Percentiles rank a stretch among this genome's conserved stretches.
phyloP scores from a whole-genome alignment of 1,140 invertebrate species.

The Chionoecetes opilio region DNA sequence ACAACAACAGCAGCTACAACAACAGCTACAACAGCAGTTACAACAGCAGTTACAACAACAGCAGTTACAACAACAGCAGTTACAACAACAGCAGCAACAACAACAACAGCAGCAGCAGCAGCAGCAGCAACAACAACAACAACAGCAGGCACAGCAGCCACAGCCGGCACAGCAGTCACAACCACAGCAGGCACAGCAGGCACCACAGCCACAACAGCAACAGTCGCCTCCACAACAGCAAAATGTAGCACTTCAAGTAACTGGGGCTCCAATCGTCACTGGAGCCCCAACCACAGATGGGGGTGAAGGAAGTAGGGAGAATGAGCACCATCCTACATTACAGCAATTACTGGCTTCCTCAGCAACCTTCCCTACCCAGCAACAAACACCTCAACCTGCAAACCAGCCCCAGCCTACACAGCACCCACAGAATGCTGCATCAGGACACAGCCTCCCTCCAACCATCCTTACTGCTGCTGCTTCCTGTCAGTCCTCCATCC shows the following conservation, averaged over 20 bases:
- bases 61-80: slow-evolving; percentile 46
- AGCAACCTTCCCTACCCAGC: slow-evolving; percentile 67
- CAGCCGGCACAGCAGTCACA: slow-evolving; percentile 33
- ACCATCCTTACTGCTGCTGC: slow-evolving; percentile 64
- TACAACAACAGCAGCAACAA: slow-evolving; percentile 46
- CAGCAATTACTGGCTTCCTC: slow-evolving; percentile 71
- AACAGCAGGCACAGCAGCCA: slow-evolving; percentile 64
- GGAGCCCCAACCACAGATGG: slow-evolving; percentile 65
- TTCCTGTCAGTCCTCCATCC: slow-evolving; percentile 69
- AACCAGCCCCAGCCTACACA: slow-evolving; percentile 58
- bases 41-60: slow-evolving; percentile 38
- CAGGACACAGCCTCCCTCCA: slow-evolving; percentile 64
- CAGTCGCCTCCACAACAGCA: slow-evolving; percentile 52
- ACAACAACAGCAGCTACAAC: slow-evolving; percentile 36
- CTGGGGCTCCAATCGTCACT: slow-evolving; percentile 69
- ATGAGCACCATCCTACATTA: slow-evolving; percentile 70
- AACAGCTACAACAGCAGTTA: slow-evolving; percentile 1
- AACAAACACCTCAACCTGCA: slow-evolving; percentile 52
- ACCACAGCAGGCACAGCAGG: slow-evolving; percentile 51
- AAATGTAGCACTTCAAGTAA: slow-evolving; percentile 74
- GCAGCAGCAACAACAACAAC: slow-evolving; percentile 54
- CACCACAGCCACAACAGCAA: slow-evolving; percentile 44
- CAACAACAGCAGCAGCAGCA: slow-evolving; percentile 64
- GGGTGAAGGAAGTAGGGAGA: slow-evolving; percentile 64
- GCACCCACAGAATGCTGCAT: slow-evolving; percentile 57